Evolutionary conservation across 1,140 invertebrate genomes (phyloP).

Genomic region (Drosophila lini): DNA sequence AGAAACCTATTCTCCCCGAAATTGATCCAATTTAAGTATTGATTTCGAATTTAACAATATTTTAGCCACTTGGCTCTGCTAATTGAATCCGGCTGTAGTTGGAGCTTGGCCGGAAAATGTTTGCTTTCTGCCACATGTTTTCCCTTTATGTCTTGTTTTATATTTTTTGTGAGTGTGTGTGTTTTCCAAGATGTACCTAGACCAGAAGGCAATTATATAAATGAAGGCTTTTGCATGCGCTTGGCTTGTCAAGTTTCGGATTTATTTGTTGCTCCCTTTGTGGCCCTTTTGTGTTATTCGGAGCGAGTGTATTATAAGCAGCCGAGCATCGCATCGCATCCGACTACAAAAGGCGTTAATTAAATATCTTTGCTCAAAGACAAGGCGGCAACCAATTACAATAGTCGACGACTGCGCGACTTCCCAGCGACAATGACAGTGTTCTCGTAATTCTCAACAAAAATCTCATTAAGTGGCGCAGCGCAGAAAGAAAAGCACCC

Average conservation of each 20-base stretch:
- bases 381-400: conserved; percentile 65
- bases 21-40: conserved; percentile 35
- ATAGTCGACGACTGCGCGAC: conserved; percentile 34
- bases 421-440: conserved; percentile 42
- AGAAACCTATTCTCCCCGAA: conserved; percentile 9
- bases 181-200: conserved; percentile 19
- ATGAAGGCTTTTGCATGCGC: conserved; percentile 39
- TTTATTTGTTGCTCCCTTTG: conserved; percentile 48
- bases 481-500: conserved; percentile 11
- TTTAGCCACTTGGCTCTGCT: conserved; percentile 27
- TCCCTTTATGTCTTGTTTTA: background rate
- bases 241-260: conserved; percentile 57
- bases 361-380: conserved; percentile 78
- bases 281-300: conserved; percentile 18
- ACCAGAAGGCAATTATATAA: conserved; percentile 41
- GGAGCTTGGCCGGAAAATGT: conserved; percentile 5
- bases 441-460: conserved; percentile 62
- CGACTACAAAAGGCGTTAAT: conserved; percentile 75
- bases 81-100: conserved; percentile 18
- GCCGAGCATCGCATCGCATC: conserved; percentile 22
- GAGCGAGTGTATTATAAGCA: conserved; percentile 24
- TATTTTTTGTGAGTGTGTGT: background rate
- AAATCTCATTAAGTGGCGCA: conserved; percentile 74
- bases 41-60: conserved; percentile 34
- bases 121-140: conserved; percentile 9